Evolutionary conservation across 2,113 vertebrate species (phyloP), one percentile per base, ranked within the genome.

Genomic region (Rhagologus leucostigma): DNA sequence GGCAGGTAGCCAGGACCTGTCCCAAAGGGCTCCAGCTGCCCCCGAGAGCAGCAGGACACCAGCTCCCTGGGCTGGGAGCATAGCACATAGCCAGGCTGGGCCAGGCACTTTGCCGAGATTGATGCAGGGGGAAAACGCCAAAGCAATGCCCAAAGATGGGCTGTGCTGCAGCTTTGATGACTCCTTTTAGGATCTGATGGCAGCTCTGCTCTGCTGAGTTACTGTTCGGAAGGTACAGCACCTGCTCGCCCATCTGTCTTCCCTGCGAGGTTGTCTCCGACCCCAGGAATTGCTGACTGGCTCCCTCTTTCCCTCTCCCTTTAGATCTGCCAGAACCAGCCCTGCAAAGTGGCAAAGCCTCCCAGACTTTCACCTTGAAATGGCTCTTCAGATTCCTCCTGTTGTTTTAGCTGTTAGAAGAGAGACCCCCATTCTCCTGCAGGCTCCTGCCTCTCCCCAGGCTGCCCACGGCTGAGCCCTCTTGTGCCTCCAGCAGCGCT

Each of bases 181-280:
- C 90, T 97, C 95, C 94, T 91, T 90, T 94, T 85, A 90, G 93
- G 86, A 56, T 44, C 86, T 89, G 87, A 81, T 91, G 94, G 95
- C 96, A 95, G 89, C 93, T 95, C 91, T 63, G 89, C 89, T 91
- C 89, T 0, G 14, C 93, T 86, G 94, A 92, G 91, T 78, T 94
- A 26, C 86, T 84, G 89, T 87, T 94, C 1, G 3, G 46, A 22
- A 95, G 96, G 93, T 81, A 3, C 84, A 81, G 91, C 95, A 96
- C 95, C 96, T 96, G 94, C 95, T 96, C 29, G 2, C 91, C 95
- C 96, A 96, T 96, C 96, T 97, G 96, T 76, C 93, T 81, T 68
- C 80, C 95, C 89, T 30, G 67, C 37, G 0, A 82, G 84, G 76
- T 68, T 89, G 87, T 32, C 65, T 78, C 91, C 8, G 13, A 84